Conservation (phyloP, 2,113 vertebrate species). For the Eublepharis macularius region DNA sequence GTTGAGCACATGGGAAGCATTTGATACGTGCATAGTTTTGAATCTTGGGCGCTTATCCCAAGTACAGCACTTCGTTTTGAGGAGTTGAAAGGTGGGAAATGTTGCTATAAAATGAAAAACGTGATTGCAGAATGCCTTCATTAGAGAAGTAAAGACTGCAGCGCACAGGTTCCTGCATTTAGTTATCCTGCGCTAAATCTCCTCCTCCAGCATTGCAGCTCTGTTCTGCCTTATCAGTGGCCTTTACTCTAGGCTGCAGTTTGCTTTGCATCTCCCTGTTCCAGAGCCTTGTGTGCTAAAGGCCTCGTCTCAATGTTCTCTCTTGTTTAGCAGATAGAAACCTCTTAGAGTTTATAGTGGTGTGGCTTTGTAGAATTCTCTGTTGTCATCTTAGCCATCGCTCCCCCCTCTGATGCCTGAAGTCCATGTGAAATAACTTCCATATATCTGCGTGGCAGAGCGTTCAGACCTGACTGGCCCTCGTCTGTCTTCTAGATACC, state of each 20-base stretch:
- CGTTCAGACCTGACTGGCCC: conserved; percentile 23
- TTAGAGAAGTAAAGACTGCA: no score
- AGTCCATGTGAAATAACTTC: background rate
- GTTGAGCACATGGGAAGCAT: no score
- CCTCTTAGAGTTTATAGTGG: background rate
- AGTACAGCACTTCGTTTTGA: background rate
- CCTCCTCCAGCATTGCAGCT: background rate
- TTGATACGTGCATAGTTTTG: background rate
- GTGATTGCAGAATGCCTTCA: background rate
- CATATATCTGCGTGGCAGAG: background rate
- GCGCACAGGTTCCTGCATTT: background rate
- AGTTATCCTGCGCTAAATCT: background rate
- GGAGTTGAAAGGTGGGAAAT: background rate
- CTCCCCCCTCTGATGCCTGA: background rate
- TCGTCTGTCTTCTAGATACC: conserved; percentile 78
- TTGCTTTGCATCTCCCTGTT: conserved; percentile 25
- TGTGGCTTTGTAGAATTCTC: background rate
- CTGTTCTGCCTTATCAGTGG: background rate
- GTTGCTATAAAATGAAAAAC: background rate
- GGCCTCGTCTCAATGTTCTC: background rate
- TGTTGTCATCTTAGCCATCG: background rate
- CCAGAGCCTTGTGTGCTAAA: conserved; percentile 15
- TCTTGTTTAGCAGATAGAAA: background rate
- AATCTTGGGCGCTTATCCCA: background rate
- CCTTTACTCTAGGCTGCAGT: background rate